These are phyloP conservation scores for Brachionus angularis DNA, from an alignment of 1,140 invertebrate genomes.

Conservation along the genomic window DNA sequence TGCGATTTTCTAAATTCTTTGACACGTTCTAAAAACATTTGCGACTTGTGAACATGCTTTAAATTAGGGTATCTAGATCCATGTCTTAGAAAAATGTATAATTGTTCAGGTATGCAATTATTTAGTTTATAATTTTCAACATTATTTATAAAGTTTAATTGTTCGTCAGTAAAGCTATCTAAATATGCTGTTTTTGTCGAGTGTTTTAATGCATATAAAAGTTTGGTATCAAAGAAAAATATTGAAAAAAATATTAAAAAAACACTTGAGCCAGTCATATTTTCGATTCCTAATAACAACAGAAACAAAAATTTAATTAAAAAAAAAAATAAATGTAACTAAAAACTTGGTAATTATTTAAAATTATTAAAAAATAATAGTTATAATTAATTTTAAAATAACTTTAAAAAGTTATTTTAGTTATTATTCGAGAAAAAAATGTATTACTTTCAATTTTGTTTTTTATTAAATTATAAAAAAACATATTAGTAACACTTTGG, in stretches of 20 bases:
- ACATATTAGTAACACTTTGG: no score
- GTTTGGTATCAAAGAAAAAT: not conserved
- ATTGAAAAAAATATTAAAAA: not conserved
- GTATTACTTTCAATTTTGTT: no score
- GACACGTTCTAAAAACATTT: constrained; percentile 6
- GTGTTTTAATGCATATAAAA: constrained; percentile 21
- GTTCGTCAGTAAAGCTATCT: constrained; percentile 39
- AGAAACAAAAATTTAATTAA: no score
- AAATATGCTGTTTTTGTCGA: constrained; percentile 40
- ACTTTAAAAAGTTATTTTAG: no score
- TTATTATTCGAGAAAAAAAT: no score
- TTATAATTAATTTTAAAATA: no score
- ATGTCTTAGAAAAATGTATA: constrained; percentile 35
- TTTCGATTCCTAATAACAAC: constrained; percentile 13
- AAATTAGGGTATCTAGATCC: constrained; percentile 36
- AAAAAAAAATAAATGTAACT: no score
- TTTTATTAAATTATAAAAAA: no score
- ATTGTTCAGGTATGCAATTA: constrained; percentile 23
- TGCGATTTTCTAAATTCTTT: not conserved
- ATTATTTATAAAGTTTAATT: constrained; percentile 27
- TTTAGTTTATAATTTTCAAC: constrained; percentile 29
- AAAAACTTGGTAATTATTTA: no score
- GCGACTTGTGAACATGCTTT: constrained; percentile 3
- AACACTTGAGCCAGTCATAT: constrained; percentile 17
- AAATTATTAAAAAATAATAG: no score